Base-by-base conservation (phyloP, 2,888 invertebrate genomes). In the Apamea epomidion region DNA sequence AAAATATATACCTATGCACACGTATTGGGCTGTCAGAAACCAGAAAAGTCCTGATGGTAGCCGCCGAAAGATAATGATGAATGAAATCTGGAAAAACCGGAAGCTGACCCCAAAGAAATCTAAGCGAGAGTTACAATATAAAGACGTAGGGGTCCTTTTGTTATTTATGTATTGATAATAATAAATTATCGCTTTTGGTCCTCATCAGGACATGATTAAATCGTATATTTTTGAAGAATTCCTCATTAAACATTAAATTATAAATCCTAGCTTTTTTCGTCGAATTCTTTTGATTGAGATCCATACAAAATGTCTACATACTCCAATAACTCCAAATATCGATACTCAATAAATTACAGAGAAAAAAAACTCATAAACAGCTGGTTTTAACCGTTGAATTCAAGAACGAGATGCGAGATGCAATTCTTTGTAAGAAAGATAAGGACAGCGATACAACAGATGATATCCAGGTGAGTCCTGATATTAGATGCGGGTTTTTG, bases 391-490 rank as follows among this genome's bases (percentile, higher is more conserved):
- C 77, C 75, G 81, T 81, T 81, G 75, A 76, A 77, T 73, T 48
- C 68, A 51, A 81, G 70, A 87, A 58, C 48, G 82, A 82, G 83
- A 83, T 64, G 72, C 74, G 21, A 83, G 76, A 85, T 88, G 0
- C 54, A 42, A 0, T 32, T 54, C 37, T 73, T 37, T 75, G 3
- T 78, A 32, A 60, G 73, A 2, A 0, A 75, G 74, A 89, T 16
- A 76, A 77, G 64, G 83, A 87, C 12, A 45, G 37, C 0, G 2
- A 75, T 76, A 80, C n/a, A 87, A 81, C 89, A 89, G 90, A 87
- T 88, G 78, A 76, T 70, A 65, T 72, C 79, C 87, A 89, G 86
- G 87, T 89, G 89, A 84, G 78, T 78, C 67, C 74, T 81, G 73
- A 75, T 84, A 78, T 82, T 80, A 83, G 60, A 83, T 80, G 76